Base-by-base conservation (phyloP, 1,140 invertebrate species). In the Drosophila ambigua region DNA sequence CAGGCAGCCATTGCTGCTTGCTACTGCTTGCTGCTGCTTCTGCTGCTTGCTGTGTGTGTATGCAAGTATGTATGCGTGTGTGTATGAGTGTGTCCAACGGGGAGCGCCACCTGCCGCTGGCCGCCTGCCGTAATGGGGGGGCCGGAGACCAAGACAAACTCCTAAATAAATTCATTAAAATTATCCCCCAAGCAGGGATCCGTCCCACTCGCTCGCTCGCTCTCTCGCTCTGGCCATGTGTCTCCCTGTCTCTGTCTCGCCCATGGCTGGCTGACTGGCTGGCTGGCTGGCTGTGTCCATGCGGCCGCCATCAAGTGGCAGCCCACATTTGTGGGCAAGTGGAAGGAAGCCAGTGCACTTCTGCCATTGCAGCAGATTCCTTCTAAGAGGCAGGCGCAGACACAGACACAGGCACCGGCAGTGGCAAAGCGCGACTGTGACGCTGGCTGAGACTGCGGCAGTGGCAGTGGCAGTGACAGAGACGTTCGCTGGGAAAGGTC, bases 101-200 rank as follows among this genome's bases (percentile, higher is more conserved):
- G 53, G 43, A 48, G 44, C 23, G 45, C 63, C 72, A 76, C 72
- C 63, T 68, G 72, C 48, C 63, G 26, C 24, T 57, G 26, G 41
- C 53, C 26, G 23, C 43, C 15, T 45, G 15, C 28, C 13, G 39
- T 41, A 11, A 48, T 20, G 11, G n/a, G 52, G n/a, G 52, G 20
- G 24, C 28, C 43, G 43, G 23, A 64, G 52, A 57, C 73, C 62
- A 73, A 77, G 68, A 72, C 68, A 73, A 79, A 71, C 83, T 87
- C 72, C 76, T 83, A 90, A 90, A 90, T 90, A 88, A 88, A 88
- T 88, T 88, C 83, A 88, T 88, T 88, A 88, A 88, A 88, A 88
- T 88, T 88, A 88, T 88, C 51, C 80, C 77, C 78, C 73, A 66
- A 45, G 61, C 55, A 49, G 65, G 49, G 43, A 24, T 20, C 4